Conservation (phyloP, 2,113 vertebrate species). For the Alligator sinensis region DNA sequence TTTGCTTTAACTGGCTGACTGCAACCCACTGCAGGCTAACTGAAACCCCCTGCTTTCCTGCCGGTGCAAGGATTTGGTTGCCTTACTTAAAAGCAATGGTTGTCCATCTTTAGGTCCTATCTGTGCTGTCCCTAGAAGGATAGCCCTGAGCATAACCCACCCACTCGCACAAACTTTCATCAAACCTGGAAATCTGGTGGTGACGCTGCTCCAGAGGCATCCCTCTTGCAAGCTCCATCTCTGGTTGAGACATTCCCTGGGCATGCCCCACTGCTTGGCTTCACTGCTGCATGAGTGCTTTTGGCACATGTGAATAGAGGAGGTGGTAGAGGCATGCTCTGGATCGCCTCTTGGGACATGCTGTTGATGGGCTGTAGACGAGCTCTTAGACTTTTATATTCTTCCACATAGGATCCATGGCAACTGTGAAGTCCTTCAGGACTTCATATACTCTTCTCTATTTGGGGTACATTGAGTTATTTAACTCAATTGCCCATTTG, state of each 20-base stretch:
- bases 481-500: not conserved
- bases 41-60: not conserved
- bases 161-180: too few relatives aligned
- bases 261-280: accelerated
- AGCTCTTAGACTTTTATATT: not conserved
- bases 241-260: not conserved
- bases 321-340: too few relatives aligned
- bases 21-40: not conserved
- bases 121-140: too few relatives aligned
- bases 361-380: too few relatives aligned
- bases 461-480: not conserved
- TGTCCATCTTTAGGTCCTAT: too few relatives aligned
- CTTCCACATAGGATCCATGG: not conserved
- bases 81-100: not conserved
- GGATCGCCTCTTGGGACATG: too few relatives aligned
- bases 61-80: not conserved
- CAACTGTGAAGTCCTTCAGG: not conserved
- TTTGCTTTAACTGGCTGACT: not conserved
- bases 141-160: too few relatives aligned
- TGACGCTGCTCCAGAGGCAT: too few relatives aligned
- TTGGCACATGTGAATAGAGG: not conserved
- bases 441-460: not conserved
- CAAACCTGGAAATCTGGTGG: too few relatives aligned
- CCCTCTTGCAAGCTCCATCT: too few relatives aligned
- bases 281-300: not conserved